Percentiles rank a stretch among this genome's conserved stretches.
Conservation (phyloP, 37 sponge, comb jelly and placozoan genomes). For the Bolinopsis microptera region DNA sequence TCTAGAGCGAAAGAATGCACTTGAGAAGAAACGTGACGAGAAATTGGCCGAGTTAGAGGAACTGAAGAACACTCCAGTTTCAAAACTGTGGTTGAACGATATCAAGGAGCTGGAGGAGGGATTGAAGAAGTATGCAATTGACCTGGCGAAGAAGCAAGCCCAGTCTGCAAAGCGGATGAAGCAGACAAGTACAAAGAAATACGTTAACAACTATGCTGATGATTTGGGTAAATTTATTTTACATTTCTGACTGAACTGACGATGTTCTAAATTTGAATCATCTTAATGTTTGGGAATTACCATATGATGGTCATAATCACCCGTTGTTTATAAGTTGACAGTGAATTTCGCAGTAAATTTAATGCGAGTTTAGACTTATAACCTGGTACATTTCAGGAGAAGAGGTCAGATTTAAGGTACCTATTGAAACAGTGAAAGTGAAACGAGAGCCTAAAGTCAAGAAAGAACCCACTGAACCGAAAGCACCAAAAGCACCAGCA, state of each 20-base stretch:
- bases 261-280: too few species aligned
- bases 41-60: slow-evolving; percentile 72
- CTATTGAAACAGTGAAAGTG: background rate
- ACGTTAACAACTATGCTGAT: slow-evolving; percentile 10
- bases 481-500: background rate
- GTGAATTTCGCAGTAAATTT: background rate
- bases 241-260: too few species aligned
- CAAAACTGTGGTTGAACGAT: background rate
- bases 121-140: slow-evolving; percentile 24
- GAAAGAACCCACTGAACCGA: slow-evolving; percentile 17
- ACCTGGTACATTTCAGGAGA: slow-evolving; percentile 43
- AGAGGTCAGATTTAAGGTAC: background rate
- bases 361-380: too few species aligned
- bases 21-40: slow-evolving; percentile 78
- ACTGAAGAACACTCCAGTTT: slow-evolving; percentile 4
- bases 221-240: background rate
- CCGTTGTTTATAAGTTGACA: too few species aligned
- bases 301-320: background rate
- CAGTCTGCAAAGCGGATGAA: slow-evolving; percentile 15
- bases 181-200: slow-evolving; percentile 25
- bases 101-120: slow-evolving; percentile 34
- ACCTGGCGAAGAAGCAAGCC: background rate
- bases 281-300: background rate
- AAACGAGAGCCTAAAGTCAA: background rate
- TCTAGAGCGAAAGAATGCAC: slow-evolving; percentile 85